phyloP scores from a whole-genome alignment of 2,888 invertebrate species.

The Nysson spinosus region DNA sequence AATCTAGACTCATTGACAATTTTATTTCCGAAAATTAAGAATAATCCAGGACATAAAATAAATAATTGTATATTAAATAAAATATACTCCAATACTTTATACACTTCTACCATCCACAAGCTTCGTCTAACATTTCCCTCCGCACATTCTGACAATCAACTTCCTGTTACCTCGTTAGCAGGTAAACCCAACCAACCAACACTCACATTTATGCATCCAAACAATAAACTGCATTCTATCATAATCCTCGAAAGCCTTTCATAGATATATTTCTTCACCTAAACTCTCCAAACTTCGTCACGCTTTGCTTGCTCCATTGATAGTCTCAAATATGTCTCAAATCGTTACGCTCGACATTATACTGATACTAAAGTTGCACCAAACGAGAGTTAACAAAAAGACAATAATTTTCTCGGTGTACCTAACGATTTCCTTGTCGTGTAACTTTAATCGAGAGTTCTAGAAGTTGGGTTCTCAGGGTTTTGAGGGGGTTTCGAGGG shows the following conservation, averaged over 20 bases:
- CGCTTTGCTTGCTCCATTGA: background rate
- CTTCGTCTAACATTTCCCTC: background rate
- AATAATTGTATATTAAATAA: no score
- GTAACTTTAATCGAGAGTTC: conserved; percentile 50
- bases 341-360: no score
- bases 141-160: background rate
- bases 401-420: no score
- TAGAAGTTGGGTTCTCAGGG: conserved; percentile 43
- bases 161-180: conserved; percentile 21
- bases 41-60: no score
- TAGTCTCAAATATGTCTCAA: background rate
- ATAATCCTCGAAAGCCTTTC: conserved; percentile 5
- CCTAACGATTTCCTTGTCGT: conserved; percentile 54
- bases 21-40: no score
- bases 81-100: no score
- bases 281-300: background rate
- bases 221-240: background rate
- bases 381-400: no score
- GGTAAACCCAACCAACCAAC: background rate
- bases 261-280: background rate
- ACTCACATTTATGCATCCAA: background rate
- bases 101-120: no score
- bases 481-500: conserved; percentile 23
- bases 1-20: no score
- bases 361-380: no score